Percentiles rank a stretch among this genome's conserved stretches.
Evolutionary conservation across 2,113 vertebrate genomes (phyloP).

Genomic region (Brachypodius melanocephalos): DNA sequence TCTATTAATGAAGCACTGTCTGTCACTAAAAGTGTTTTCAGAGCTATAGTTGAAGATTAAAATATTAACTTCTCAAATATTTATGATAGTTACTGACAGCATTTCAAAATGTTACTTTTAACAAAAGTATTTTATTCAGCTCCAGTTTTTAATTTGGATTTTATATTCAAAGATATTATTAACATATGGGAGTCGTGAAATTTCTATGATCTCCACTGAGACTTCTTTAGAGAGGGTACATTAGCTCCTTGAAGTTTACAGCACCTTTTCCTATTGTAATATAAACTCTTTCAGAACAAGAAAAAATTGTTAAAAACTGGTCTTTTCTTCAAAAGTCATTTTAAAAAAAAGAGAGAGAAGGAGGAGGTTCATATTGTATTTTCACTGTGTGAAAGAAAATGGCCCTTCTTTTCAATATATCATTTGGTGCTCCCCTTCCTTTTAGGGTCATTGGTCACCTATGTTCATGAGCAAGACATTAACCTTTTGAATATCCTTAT

Average conservation of each 20-base stretch:
- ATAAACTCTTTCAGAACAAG: background rate
- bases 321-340: background rate
- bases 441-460: conserved; percentile 2
- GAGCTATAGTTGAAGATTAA: conserved; percentile 80
- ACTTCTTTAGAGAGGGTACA: conserved; percentile 62
- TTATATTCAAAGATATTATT: conserved; percentile 79
- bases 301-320: background rate
- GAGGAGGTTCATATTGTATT: background rate
- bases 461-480: background rate
- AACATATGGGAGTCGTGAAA: conserved; percentile 68
- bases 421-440: background rate
- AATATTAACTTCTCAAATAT: conserved; percentile 86
- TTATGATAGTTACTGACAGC: conserved; percentile 83
- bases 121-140: conserved; percentile 79
- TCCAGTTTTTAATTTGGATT: conserved; percentile 80
- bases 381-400: background rate
- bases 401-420: background rate
- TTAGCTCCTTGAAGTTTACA: conserved; percentile 64
- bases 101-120: conserved; percentile 83
- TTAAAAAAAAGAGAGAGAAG: background rate
- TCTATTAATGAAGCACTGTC: conserved; percentile 84
- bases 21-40: conserved; percentile 83
- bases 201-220: conserved; percentile 66
- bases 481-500: background rate
- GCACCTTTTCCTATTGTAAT: conserved; percentile 35